Evolutionary conservation across 1,140 invertebrate species (phyloP), one percentile per base, ranked within the genome.

Genomic region (Nephila pilipes): DNA sequence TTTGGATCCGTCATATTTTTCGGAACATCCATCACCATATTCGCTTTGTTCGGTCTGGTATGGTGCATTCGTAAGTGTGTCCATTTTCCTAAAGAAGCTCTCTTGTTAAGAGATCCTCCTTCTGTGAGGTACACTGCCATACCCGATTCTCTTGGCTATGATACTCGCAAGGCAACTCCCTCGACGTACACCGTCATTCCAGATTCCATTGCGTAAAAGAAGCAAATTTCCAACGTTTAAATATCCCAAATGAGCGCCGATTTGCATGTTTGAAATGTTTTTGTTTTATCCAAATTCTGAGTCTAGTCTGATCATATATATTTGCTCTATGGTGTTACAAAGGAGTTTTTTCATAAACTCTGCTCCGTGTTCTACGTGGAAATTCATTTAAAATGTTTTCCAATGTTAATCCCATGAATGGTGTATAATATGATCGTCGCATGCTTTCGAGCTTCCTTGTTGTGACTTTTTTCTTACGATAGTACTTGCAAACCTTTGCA

Each of bases 1-100:
- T 94, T 94, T 36, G 93, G 93, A 36, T 94, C 93, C 12, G 90
- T 94, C 14, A 90, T 94, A 22, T 94, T 94, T n/a, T 94, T 94
- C 54, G 93, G 93, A 1, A 94, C 93, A 1, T 92, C 93, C 1
- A 81, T 94, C 46, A 94, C 93, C 14, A 94, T 94, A 25, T 94
- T 94, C 58, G 93, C 60, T 12, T 20, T 94, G 12, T 90, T 94
- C 20, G 93, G 93, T 57, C 14, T 94, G 3, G 75, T 94, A 58
- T 94, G 93, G 93, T 94, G 93, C 90, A 58, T 87, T 14, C 29
- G 90, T 2, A 91, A 87, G 38, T 94, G 93, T 22, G 93, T 94
- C 16, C 89, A 94, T 80, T 94, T 94, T 63, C 93, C 93, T 4
- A 94, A 94, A 88, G 93, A 94, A 38, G 93, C 93, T 5, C 90